Conservation (phyloP, 2,113 vertebrate genomes). For the Corydoras maculifer region DNA sequence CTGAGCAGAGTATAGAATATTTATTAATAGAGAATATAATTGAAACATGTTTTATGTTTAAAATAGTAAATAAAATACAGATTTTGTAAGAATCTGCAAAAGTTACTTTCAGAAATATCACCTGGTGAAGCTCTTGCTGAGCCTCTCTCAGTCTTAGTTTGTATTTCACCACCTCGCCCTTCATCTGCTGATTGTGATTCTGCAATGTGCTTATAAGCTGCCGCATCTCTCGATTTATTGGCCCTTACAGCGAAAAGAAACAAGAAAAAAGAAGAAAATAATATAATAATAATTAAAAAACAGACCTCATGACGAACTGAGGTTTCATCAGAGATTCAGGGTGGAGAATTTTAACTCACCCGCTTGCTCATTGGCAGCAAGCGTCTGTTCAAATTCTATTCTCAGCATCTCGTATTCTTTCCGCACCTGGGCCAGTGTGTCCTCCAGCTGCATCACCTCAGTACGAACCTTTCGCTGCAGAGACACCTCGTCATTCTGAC, state of each 20-base stretch:
- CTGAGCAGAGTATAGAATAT: no score
- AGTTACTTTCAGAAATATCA: constrained; percentile 35
- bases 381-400: constrained; percentile 95
- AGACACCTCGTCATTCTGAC: constrained; percentile 87
- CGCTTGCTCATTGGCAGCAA: constrained; percentile 97
- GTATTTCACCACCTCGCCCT: constrained; percentile 88
- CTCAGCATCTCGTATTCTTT: constrained; percentile 98
- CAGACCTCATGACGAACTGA: no score
- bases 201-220: constrained; percentile 96
- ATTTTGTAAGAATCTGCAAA: no score
- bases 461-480: constrained; percentile 94
- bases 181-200: constrained; percentile 96
- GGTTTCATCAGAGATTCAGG: no score
- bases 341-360: constrained; percentile 57
- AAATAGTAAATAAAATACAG: no score
- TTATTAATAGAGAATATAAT: no score
- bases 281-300: no score
- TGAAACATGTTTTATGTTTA: no score
- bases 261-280: background rate
- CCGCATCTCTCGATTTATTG: constrained; percentile 94
- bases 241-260: constrained; percentile 62
- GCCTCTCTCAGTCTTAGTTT: constrained; percentile 86
- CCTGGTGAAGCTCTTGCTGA: constrained; percentile 87
- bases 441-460: constrained; percentile 96
- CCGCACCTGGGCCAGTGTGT: constrained; percentile 90